phyloP scores from a whole-genome alignment of 2,113 vertebrate species.

The Sphyrna mokarran region DNA sequence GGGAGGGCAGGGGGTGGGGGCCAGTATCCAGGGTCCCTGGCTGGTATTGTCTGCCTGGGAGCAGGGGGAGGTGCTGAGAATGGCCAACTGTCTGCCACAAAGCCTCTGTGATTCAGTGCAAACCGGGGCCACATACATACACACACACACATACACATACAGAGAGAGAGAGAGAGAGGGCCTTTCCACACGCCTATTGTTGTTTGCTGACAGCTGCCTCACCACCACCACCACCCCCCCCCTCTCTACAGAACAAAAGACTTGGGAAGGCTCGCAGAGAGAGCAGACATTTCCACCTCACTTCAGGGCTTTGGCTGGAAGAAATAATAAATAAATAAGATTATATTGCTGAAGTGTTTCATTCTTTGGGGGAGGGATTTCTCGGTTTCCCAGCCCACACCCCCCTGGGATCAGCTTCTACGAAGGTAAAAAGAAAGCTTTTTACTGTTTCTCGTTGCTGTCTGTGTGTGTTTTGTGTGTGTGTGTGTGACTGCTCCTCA shows the following conservation, averaged over 20 bases:
- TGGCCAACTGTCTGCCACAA: conserved; percentile 7
- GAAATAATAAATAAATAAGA: conserved; percentile 20
- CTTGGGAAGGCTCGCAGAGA: not conserved
- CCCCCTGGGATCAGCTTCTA: not conserved
- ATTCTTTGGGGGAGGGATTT: not conserved
- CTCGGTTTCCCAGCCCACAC: not conserved
- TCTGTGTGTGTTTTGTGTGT: not conserved
- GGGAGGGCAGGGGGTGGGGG: not conserved
- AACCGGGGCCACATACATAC: conserved; percentile 15
- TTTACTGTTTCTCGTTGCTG: not conserved
- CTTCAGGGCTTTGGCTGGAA: not conserved
- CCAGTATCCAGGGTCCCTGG: not conserved
- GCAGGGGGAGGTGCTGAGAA: conserved; percentile 8
- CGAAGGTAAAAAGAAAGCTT: not conserved
- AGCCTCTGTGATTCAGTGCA: not conserved
- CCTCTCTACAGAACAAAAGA: conserved; percentile 6
- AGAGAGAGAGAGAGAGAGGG: not conserved
- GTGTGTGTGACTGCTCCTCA: not conserved
- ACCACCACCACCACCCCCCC: too few relatives aligned
- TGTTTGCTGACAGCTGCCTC: conserved; percentile 34
- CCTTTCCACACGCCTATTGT: not conserved
- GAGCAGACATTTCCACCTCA: not conserved
- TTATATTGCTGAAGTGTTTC: conserved; percentile 2
- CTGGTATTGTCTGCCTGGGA: not conserved
- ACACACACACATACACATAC: not conserved